A percentile compares a stretch with the other conserved stretches of the same genome.
Evolutionary conservation across 2,113 vertebrate genomes (phyloP).

Genomic region (Hirundichthys speculiger): DNA sequence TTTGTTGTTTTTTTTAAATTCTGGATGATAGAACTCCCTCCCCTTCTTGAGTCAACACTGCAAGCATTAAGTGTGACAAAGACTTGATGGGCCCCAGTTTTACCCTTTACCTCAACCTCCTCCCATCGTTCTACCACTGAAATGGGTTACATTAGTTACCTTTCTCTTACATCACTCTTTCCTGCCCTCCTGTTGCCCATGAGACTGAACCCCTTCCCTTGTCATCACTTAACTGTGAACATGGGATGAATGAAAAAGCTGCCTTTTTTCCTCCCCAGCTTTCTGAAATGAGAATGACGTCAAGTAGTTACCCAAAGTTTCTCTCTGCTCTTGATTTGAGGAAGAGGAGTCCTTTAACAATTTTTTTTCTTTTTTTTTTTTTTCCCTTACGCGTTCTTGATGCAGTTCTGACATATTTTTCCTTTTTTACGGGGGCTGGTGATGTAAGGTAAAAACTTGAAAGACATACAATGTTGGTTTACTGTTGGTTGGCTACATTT

Average conservation of each 20-base stretch:
- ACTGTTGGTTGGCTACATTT: conserved; percentile 84
- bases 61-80: conserved; percentile 88
- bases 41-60: conserved; percentile 67
- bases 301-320: conserved; percentile 74
- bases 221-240: conserved; percentile 70
- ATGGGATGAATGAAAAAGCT: conserved; percentile 64
- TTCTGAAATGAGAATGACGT: conserved; percentile 62
- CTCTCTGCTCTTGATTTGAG: conserved; percentile 59
- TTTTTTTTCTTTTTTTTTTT: too few relatives aligned
- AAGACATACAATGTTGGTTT: conserved; percentile 81
- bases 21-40: conserved; percentile 77
- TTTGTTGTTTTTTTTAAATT: conserved; percentile 88
- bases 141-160: conserved; percentile 55
- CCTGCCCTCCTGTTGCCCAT: conserved; percentile 22
- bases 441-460: conserved; percentile 89
- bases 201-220: conserved; percentile 58
- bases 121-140: conserved; percentile 21
- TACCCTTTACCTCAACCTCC: conserved; percentile 27
- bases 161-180: conserved; percentile 50
- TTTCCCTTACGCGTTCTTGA: conserved; percentile 20
- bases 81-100: conserved; percentile 37
- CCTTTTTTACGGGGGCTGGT: conserved; percentile 21
- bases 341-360: conserved; percentile 54
- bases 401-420: conserved; percentile 42
- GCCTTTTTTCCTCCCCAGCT: conserved; percentile 43